A percentile compares a stretch with the other conserved stretches of the same genome.
These are phyloP conservation scores for Coreius guichenoti DNA, from an alignment of 2,797 vertebrate genomes.

Conservation along the genomic window DNA sequence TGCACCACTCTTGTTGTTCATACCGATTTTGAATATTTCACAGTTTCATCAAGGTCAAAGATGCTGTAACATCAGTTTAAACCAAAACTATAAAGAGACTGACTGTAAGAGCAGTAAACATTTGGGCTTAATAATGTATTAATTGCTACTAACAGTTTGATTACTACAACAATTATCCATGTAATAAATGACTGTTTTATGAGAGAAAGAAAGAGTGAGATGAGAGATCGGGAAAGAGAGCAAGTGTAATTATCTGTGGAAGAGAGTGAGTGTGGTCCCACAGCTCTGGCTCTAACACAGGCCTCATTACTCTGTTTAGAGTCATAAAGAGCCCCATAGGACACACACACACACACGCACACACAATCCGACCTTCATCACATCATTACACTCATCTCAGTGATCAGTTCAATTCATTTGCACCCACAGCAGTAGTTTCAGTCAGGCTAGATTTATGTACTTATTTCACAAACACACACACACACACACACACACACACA, in stretches of 20 bases:
- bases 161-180: conserved; percentile 30
- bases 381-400: conserved; percentile 43
- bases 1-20: background rate
- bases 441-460: conserved; percentile 31
- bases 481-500: conserved; percentile 27
- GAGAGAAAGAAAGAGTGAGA: conserved; percentile 33
- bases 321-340: conserved; percentile 62
- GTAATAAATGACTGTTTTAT: conserved; percentile 38
- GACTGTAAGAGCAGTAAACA: conserved; percentile 19
- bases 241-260: conserved; percentile 43
- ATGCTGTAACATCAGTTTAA: conserved; percentile 17
- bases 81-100: conserved; percentile 15
- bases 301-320: conserved; percentile 65
- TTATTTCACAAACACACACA: conserved; percentile 18
- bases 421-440: conserved; percentile 40
- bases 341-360: conserved; percentile 38
- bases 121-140: conserved; percentile 25
- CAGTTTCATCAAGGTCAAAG: conserved; percentile 23
- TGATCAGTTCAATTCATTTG: conserved; percentile 45
- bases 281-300: conserved; percentile 44
- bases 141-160: conserved; percentile 33
- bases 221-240: conserved; percentile 31
- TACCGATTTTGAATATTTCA: conserved; percentile 12
- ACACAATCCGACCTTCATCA: conserved; percentile 42
- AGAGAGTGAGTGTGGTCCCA: conserved; percentile 52